Base-by-base conservation (phyloP, 1,140 invertebrate genomes). In the Eufriesea mexicana region DNA sequence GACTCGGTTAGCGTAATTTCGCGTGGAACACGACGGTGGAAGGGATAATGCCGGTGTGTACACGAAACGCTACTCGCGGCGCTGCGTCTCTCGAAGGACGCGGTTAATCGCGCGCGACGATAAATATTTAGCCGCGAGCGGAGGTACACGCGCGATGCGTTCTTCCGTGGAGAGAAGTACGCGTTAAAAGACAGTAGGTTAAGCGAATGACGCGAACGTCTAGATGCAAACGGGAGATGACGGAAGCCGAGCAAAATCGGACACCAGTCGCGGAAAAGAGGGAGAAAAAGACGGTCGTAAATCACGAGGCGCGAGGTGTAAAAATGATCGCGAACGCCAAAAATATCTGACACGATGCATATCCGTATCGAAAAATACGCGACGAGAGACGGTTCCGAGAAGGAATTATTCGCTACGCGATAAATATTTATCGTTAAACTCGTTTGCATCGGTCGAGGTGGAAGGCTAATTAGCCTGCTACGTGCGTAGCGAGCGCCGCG, bases 391-490 rank as follows among this genome's bases (percentile, higher is more conserved):
- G 45, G 23, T 62, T 28, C 20, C 57, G 23, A 28, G 45, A 62
- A 28, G 9, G 72, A 45, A 5, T 61, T 47, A 61, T 20, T 61
- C 55, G n/a, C n/a, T n/a, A n/a, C n/a, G 72, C 55, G 72, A 62
- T 75, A 75, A 75, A 75, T 75, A 75, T 75, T 75, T 75, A 75
- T 75, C 57, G 35, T 0, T 49, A 75, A 74, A 74, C 55, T 74
- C 42, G 57, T 74, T 74, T 61, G 25, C 10, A 54, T 45, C 57
- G 16, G 16, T 10, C 45, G 55, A 49, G 45, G 10, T 49, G n/a
- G 16, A 75, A 75, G n/a, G 57, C 25, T 62, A 61, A 62, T 75
- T 75, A 75, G 49, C 9, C 10, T 35, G 73, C 73, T 47, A 62
- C 5, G 57, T 4, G 57, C 73, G 73, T 75, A 71, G 9, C 45